These are phyloP conservation scores for Argyrosomus japonicus DNA, from an alignment of 2,113 vertebrate genomes.

Conservation along the genomic window DNA sequence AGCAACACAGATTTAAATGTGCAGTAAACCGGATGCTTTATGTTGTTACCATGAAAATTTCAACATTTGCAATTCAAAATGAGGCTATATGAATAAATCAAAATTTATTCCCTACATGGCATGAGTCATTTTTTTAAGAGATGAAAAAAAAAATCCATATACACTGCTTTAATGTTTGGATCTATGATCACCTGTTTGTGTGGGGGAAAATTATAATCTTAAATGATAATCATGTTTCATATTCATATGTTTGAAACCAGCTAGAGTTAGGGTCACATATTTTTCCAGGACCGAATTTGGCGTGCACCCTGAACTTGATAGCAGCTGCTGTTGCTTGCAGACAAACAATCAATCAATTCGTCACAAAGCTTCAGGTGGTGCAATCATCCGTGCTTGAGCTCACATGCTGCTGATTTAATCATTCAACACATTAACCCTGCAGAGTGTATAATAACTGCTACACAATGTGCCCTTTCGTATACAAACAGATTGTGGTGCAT, in stretches of 20 bases:
- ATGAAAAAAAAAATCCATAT: background rate
- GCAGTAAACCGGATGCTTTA: background rate
- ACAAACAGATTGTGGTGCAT: background rate
- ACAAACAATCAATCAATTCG: conserved; percentile 61
- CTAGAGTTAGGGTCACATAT: background rate
- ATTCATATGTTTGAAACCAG: background rate
- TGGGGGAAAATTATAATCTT: background rate
- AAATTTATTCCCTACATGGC: background rate
- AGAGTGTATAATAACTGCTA: conserved; percentile 36
- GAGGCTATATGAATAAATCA: conserved; percentile 35
- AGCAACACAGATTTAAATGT: no score
- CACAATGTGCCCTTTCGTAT: conserved; percentile 26
- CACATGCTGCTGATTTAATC: conserved; percentile 41
- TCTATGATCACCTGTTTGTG: conserved; percentile 20
- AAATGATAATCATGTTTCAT: no score
- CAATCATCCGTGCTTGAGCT: conserved; percentile 44
- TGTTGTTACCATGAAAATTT: background rate
- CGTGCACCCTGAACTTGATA: background rate
- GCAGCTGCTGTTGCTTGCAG: conserved; percentile 44
- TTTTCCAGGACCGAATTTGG: background rate
- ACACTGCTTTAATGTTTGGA: conserved; percentile 33
- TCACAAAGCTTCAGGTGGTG: conserved; percentile 58
- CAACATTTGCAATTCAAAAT: conserved; percentile 27
- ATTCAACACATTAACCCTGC: conserved; percentile 31
- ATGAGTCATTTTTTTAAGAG: background rate